phyloP scores from a whole-genome alignment of 2,888 invertebrate species.

The Agapetus fuscipes region DNA sequence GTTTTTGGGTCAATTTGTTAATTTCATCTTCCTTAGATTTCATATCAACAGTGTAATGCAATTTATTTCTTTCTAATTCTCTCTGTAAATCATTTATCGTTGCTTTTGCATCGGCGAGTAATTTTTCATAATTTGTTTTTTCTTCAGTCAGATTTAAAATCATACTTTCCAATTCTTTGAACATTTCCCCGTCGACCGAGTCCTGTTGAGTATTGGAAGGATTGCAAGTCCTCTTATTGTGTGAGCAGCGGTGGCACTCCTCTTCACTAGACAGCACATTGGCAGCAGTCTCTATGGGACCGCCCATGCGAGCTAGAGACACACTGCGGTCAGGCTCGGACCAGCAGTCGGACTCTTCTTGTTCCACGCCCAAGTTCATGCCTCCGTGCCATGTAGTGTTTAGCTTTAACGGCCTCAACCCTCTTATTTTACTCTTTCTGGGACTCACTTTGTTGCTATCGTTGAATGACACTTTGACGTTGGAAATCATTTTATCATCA shows the following conservation, averaged over 20 bases:
- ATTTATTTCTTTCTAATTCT: constrained; percentile 36
- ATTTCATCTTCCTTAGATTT: constrained; percentile 25
- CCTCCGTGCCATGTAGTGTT: constrained; percentile 25
- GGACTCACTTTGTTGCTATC: constrained; percentile 16
- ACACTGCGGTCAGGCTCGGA: constrained; percentile 79
- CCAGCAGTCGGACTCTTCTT: constrained; percentile 72
- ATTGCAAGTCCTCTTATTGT: neutral
- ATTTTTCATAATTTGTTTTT: constrained; percentile 42
- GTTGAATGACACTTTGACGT: constrained; percentile 13
- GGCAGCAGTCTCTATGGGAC: constrained; percentile 31
- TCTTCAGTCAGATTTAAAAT: constrained; percentile 21
- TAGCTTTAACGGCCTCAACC: constrained; percentile 1
- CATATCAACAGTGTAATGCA: constrained; percentile 33
- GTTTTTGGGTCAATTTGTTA: constrained; percentile 9
- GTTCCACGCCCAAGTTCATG: constrained; percentile 25
- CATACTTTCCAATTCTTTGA: constrained; percentile 27
- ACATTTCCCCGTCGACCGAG: neutral
- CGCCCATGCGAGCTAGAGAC: constrained; percentile 69
- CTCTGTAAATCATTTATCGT: constrained; percentile 34
- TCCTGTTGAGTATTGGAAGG: neutral
- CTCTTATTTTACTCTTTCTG: constrained; percentile 5
- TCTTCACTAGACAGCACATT: constrained; percentile 31
- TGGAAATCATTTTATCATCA: constrained; percentile 6
- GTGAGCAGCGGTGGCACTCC: constrained; percentile 1
- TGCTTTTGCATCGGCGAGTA: constrained; percentile 46